phyloP scores from a whole-genome alignment of 2,888 invertebrate species.

The Drosophila helvetica region DNA sequence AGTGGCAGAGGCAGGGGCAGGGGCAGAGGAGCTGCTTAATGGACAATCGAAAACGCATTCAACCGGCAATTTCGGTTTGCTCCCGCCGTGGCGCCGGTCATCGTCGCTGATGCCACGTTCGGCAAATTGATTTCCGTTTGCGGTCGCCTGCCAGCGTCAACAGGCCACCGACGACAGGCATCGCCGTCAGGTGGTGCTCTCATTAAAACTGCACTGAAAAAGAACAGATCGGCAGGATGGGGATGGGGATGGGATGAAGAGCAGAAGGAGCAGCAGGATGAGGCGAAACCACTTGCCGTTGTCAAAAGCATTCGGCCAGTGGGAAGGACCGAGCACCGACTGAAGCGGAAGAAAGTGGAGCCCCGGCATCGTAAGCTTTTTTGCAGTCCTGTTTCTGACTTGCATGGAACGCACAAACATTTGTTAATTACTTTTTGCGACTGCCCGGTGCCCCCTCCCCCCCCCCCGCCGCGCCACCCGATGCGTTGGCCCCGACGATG shows the following conservation, averaged over 20 bases:
- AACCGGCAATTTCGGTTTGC: conserved; percentile 76
- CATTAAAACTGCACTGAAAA: conserved; percentile 67
- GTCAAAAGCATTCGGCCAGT: conserved; percentile 63
- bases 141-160: conserved; percentile 58
- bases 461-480: too few species aligned
- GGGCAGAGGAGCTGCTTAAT: conserved; percentile 53
- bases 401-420: conserved; percentile 57
- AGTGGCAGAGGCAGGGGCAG: conserved; percentile 4
- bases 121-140: conserved; percentile 75
- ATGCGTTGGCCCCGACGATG: conserved; percentile 8
- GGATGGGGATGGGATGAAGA: not conserved
- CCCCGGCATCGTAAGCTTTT: conserved; percentile 27
- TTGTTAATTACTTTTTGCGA: conserved; percentile 71
- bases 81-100: conserved; percentile 51
- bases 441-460: conserved; percentile 1
- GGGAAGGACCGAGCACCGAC: conserved; percentile 6
- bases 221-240: conserved; percentile 1
- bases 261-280: not conserved
- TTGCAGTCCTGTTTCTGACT: conserved; percentile 47
- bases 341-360: not conserved
- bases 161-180: conserved; percentile 33
- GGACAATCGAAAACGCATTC: conserved; percentile 80
- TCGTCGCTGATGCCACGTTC: conserved; percentile 35
- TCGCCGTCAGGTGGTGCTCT: conserved; percentile 67
- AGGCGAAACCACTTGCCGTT: conserved; percentile 33